Percentiles rank a stretch among this genome's conserved stretches.
Evolutionary conservation across 2,888 invertebrate genomes (phyloP).

Genomic region (Trichacis sp.): DNA sequence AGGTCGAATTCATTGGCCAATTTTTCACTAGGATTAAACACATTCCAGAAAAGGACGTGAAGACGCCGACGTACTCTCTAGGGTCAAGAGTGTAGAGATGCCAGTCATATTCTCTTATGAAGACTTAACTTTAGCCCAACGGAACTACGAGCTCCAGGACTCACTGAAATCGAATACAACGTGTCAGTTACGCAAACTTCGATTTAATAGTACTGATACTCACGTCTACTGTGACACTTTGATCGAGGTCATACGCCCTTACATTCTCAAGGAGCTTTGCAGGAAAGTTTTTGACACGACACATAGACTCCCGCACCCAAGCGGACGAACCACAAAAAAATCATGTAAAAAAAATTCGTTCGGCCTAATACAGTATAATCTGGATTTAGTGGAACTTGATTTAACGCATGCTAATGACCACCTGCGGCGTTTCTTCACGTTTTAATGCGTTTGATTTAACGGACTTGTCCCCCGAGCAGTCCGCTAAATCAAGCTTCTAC

Average conservation of each 20-base stretch:
- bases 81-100: slow-evolving; percentile 2
- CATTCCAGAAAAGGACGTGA: slow-evolving; percentile 13
- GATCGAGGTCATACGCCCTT: slow-evolving; percentile 35
- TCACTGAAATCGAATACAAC: slow-evolving; percentile 3
- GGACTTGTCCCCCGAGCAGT: too few relatives aligned
- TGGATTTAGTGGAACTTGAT: too few relatives aligned
- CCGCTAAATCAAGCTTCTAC: too few relatives aligned
- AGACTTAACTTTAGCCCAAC: slow-evolving; percentile 4
- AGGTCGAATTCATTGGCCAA: slow-evolving; percentile 30
- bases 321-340: slow-evolving; percentile 38
- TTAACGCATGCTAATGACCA: too few relatives aligned
- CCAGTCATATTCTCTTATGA: background rate
- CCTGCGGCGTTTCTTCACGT: too few relatives aligned
- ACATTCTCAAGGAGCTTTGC: slow-evolving; percentile 33
- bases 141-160: slow-evolving; percentile 5
- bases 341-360: slow-evolving; percentile 46
- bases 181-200: slow-evolving; percentile 7
- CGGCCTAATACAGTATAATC: too few relatives aligned
- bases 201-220: slow-evolving; percentile 8
- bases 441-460: too few relatives aligned
- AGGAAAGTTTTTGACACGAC: slow-evolving; percentile 34
- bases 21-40: slow-evolving; percentile 28
- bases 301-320: slow-evolving; percentile 41
- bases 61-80: slow-evolving; percentile 17
- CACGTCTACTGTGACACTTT: slow-evolving; percentile 36